Evolutionary conservation across 2,113 vertebrate genomes (phyloP), one percentile per base, ranked within the genome.

Genomic region (Natator depressus): DNA sequence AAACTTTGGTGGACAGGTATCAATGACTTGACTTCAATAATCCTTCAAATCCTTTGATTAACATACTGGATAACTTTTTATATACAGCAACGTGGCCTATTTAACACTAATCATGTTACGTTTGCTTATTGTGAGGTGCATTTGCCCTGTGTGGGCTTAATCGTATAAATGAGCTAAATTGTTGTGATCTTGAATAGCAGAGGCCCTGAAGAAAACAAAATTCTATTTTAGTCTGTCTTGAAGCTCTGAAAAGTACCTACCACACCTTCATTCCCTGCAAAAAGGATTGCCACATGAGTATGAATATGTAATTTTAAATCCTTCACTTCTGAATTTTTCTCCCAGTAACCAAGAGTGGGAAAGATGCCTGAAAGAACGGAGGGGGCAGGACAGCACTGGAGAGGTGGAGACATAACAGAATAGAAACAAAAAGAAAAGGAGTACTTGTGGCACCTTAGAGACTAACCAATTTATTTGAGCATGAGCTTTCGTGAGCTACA

Each of bases 61-160:
- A 72, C n/a, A 38, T 38, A 38, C 8, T 38, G 19, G n/a, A 20
- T 72, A 38, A 72, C n/a, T 62, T 62, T 89, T 91, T 85, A 0
- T n/a, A 9, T 79, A 5, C 20, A 82, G 72, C 49, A 38, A 35
- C 3, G 8, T 0, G 0, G 29, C 35, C 19, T 24, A 10, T 84
- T 95, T 9, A 16, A 83, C 25, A 3, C n/a, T 2, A 31, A 4
- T 8, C 57, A 35, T 5, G 65, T 93, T 51, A 54, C 2, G 53
- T 24, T 1, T 24, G 49, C 72, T 91, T 87, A n/a, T n/a, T 72
- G 76, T 84, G 5, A 80, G 24, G 2, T 47, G 2, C 1, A 25
- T 84, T 6, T 85, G 81, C 6, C 10, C 3, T 49, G 1, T 24
- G 46, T 4, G 16, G 84, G 83, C 92, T 46, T 42, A 54, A 1